Conservation (phyloP, 1,140 invertebrate species). For the Panulirus ornatus region DNA sequence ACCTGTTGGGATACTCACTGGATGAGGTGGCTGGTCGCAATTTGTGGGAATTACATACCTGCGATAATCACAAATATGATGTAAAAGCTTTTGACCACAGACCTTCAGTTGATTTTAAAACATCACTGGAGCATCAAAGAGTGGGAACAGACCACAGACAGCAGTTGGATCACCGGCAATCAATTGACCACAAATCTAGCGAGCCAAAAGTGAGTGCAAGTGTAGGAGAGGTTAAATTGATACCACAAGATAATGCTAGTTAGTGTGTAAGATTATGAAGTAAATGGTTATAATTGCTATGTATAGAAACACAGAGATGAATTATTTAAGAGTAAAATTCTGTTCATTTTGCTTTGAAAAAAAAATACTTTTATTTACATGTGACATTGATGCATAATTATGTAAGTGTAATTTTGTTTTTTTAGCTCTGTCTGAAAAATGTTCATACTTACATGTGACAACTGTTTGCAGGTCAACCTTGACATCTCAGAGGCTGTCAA, state of each 20-base stretch:
- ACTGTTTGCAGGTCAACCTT: conserved; percentile 76
- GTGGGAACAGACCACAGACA: conserved; percentile 24
- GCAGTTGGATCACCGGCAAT: background rate
- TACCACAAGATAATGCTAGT: too few relatives aligned
- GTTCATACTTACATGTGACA: background rate
- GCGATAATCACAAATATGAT: background rate
- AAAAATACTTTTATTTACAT: too few relatives aligned
- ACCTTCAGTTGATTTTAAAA: conserved; percentile 38
- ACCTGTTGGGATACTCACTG: conserved; percentile 85
- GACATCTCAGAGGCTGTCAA: conserved; percentile 83
- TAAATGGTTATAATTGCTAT: too few relatives aligned
- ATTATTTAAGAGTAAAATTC: too few relatives aligned
- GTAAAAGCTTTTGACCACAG: conserved; percentile 31
- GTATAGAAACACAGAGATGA: too few relatives aligned
- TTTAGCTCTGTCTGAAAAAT: background rate
- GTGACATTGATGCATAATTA: background rate
- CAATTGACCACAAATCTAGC: conserved; percentile 12
- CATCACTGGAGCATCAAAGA: conserved; percentile 34
- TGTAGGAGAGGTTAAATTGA: too few relatives aligned
- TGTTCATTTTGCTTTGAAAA: too few relatives aligned
- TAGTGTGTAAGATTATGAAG: too few relatives aligned
- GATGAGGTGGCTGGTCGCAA: conserved; percentile 88
- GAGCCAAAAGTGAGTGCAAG: conserved; percentile 43
- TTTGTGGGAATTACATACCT: conserved; percentile 80
- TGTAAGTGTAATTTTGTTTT: background rate